Evolutionary conservation across 2,113 vertebrate species (phyloP).

Genomic region (Triplophysa siluroides): DNA sequence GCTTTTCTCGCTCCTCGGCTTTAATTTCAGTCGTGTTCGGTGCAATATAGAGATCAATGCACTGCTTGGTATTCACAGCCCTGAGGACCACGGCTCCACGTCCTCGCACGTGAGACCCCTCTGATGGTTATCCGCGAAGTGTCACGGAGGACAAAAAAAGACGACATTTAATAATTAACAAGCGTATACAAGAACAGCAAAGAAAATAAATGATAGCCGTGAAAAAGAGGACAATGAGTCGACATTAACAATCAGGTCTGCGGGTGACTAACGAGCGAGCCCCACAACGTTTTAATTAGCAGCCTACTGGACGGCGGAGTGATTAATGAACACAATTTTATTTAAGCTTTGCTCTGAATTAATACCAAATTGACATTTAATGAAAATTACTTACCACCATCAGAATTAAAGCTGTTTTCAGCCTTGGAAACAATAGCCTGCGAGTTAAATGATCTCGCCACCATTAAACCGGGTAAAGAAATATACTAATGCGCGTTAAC

Average conservation of each 20-base stretch:
- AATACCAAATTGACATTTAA: slow-evolving; percentile 86
- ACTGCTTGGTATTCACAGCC: slow-evolving; percentile 29
- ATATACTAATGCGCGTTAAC: slow-evolving; percentile 47
- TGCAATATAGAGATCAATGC: slow-evolving; percentile 43
- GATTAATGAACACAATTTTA: slow-evolving; percentile 84
- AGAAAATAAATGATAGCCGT: slow-evolving; percentile 79
- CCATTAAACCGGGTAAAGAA: slow-evolving; percentile 36
- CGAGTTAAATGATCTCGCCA: slow-evolving; percentile 29
- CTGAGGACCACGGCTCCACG: slow-evolving; percentile 43
- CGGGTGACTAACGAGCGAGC: slow-evolving; percentile 80
- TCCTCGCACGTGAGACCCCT: slow-evolving; percentile 54
- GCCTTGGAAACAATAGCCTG: slow-evolving; percentile 50
- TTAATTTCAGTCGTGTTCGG: slow-evolving; percentile 16
- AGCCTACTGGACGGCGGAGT: slow-evolving; percentile 74
- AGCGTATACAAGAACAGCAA: slow-evolving; percentile 78
- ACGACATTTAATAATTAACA: slow-evolving; percentile 79
- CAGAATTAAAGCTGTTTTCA: slow-evolving; percentile 73
- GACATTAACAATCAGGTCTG: slow-evolving; percentile 82
- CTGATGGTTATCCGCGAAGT: slow-evolving; percentile 70
- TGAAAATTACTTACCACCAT: slow-evolving; percentile 81
- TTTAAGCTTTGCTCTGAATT: slow-evolving; percentile 81
- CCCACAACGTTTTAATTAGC: slow-evolving; percentile 83
- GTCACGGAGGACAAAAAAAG: slow-evolving; percentile 66
- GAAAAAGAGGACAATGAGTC: slow-evolving; percentile 79
- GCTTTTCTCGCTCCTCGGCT: neutral